These are phyloP conservation scores for Lordiphosa fenestrarum DNA, from an alignment of 2,888 invertebrate genomes.

Conservation along the genomic window DNA sequence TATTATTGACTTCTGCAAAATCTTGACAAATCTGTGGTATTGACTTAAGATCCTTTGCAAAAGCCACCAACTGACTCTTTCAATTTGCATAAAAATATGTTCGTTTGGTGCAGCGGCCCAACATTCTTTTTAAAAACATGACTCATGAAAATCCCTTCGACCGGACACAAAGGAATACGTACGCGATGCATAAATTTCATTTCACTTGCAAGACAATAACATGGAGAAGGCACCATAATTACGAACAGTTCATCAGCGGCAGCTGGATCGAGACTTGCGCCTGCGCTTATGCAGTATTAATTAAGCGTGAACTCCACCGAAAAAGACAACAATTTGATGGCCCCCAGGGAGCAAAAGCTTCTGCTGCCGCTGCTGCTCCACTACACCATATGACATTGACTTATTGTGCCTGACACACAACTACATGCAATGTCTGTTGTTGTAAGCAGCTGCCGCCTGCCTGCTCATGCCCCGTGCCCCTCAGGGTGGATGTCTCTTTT, in stretches of 20 bases:
- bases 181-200: slow-evolving; percentile 36
- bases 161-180: slow-evolving; percentile 27
- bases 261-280: slow-evolving; percentile 49
- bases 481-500: slow-evolving; percentile 49
- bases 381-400: slow-evolving; percentile 41
- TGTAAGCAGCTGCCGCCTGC: slow-evolving; percentile 15
- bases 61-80: not conserved
- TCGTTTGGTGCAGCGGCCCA: slow-evolving; percentile 2
- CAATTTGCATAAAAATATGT: slow-evolving; percentile 9
- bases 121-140: slow-evolving; percentile 1
- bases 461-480: slow-evolving; percentile 14
- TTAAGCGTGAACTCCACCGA: slow-evolving; percentile 45
- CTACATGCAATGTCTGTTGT: slow-evolving; percentile 15
- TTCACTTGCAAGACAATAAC: slow-evolving; percentile 28
- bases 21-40: too few species aligned
- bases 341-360: slow-evolving; percentile 7
- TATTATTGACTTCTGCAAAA: too few species aligned
- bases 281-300: slow-evolving; percentile 68
- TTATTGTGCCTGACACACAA: slow-evolving; percentile 40
- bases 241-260: slow-evolving; percentile 39
- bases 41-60: too few species aligned
- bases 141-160: slow-evolving; percentile 29
- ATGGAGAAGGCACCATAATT: slow-evolving; percentile 41
- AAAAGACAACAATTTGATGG: slow-evolving; percentile 11
- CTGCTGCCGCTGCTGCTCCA: not conserved